phyloP scores from a whole-genome alignment of 2,888 invertebrate genomes.

The Gryllus longicercus region DNA sequence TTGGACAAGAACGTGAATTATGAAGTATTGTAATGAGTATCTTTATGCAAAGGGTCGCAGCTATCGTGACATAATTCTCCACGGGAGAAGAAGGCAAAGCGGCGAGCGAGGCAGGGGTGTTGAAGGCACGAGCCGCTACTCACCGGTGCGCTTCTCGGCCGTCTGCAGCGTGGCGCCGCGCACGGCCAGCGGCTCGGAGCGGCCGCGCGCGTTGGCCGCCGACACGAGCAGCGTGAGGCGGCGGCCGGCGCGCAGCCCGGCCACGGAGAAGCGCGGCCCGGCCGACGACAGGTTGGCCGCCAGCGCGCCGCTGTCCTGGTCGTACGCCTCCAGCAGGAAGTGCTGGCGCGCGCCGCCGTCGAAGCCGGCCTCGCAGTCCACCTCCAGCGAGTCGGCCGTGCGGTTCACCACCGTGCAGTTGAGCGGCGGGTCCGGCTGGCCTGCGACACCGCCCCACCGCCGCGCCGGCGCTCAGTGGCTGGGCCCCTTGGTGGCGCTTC shows the following conservation, averaged over 20 bases:
- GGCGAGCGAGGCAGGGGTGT: too few species aligned
- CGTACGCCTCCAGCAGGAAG: constrained; percentile 70
- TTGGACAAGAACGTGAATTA: too few species aligned
- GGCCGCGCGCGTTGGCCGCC: constrained; percentile 77
- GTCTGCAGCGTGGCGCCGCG: constrained; percentile 72
- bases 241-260: constrained; percentile 73
- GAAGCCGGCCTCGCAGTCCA: constrained; percentile 68
- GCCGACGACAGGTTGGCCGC: constrained; percentile 65
- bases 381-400: constrained; percentile 72
- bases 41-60: too few species aligned
- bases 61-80: too few species aligned
- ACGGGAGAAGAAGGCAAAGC: too few species aligned
- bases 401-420: constrained; percentile 75
- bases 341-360: constrained; percentile 74
- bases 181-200: constrained; percentile 66
- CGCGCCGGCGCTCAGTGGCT: too few species aligned
- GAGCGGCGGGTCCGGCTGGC: constrained; percentile 71
- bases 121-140: constrained; percentile 37
- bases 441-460: constrained; percentile 44
- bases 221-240: constrained; percentile 76
- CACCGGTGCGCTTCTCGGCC: constrained; percentile 75
- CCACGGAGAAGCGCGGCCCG: constrained; percentile 71
- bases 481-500: too few species aligned
- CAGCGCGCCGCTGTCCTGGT: constrained; percentile 60
- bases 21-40: too few species aligned